These are phyloP conservation scores for Entelurus aequoreus DNA, from an alignment of 2,113 vertebrate species.

Conservation along the genomic window DNA sequence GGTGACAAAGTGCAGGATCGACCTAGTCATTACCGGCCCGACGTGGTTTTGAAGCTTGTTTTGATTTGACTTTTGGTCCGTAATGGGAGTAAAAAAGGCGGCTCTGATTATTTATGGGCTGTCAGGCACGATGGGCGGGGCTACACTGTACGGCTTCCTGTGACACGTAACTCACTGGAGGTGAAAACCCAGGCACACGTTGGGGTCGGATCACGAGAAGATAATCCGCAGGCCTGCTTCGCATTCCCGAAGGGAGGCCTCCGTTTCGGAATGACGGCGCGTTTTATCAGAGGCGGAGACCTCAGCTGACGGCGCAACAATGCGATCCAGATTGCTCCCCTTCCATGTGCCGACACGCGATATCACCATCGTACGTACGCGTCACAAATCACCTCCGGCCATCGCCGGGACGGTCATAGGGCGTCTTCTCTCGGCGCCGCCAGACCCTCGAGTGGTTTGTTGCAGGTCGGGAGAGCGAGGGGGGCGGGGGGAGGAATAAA, in stretches of 20 bases:
- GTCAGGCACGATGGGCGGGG: slow-evolving; percentile 28
- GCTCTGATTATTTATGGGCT: slow-evolving; percentile 28
- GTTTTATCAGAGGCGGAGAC: slow-evolving; percentile 48
- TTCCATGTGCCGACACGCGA: slow-evolving; percentile 34
- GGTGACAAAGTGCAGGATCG: slow-evolving; percentile 7
- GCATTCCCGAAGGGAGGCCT: slow-evolving; percentile 25
- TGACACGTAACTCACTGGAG: slow-evolving; percentile 21
- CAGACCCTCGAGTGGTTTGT: slow-evolving; percentile 12
- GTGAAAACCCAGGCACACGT: slow-evolving; percentile 19
- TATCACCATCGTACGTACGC: slow-evolving; percentile 30
- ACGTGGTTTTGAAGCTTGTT: neutral
- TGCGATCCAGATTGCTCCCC: slow-evolving; percentile 40
- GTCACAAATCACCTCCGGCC: slow-evolving; percentile 44
- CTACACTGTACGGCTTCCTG: slow-evolving; percentile 39
- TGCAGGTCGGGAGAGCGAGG: slow-evolving; percentile 60
- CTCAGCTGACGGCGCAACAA: slow-evolving; percentile 52
- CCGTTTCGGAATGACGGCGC: slow-evolving; percentile 24
- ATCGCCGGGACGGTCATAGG: slow-evolving; percentile 44
- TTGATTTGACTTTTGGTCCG: slow-evolving; percentile 6
- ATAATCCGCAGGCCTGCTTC: slow-evolving; percentile 11
- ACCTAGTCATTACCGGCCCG: neutral
- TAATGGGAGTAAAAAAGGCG: slow-evolving; percentile 18
- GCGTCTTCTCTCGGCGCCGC: slow-evolving; percentile 54
- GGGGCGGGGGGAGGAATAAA: slow-evolving; percentile 54
- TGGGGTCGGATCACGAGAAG: slow-evolving; percentile 10